Evolutionary conservation across 2,113 vertebrate species (phyloP).

Genomic region (Rhipidura dahli): DNA sequence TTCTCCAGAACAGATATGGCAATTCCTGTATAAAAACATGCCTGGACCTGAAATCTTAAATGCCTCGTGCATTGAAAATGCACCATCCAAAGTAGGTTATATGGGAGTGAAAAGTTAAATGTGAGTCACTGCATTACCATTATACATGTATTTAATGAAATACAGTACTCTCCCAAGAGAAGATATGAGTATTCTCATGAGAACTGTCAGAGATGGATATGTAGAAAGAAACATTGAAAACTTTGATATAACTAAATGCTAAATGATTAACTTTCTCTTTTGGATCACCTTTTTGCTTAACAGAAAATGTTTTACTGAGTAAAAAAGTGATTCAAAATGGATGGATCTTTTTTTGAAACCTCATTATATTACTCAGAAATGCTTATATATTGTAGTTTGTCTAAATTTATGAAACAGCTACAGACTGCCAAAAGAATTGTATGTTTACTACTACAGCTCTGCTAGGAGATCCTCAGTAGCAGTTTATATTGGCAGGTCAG

Average conservation of each 20-base stretch:
- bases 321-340: background rate
- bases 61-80: background rate
- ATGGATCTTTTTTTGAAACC: background rate
- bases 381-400: background rate
- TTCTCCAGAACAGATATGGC: background rate
- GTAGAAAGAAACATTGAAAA: background rate
- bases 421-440: background rate
- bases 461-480: background rate
- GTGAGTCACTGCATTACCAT: background rate
- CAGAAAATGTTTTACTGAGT: background rate
- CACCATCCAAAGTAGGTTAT: too few species aligned
- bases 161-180: background rate
- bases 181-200: background rate
- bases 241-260: background rate
- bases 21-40: background rate
- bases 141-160: background rate
- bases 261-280: background rate
- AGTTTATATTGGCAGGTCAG: background rate
- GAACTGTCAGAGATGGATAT: background rate
- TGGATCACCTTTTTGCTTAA: background rate
- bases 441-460: background rate
- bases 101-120: background rate
- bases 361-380: background rate
- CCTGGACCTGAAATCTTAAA: background rate
- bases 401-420: background rate